A percentile compares a stretch with the other conserved stretches of the same genome.
Conservation (phyloP, 1,140 invertebrate genomes). For the Hyposmocoma kahamanoa region DNA sequence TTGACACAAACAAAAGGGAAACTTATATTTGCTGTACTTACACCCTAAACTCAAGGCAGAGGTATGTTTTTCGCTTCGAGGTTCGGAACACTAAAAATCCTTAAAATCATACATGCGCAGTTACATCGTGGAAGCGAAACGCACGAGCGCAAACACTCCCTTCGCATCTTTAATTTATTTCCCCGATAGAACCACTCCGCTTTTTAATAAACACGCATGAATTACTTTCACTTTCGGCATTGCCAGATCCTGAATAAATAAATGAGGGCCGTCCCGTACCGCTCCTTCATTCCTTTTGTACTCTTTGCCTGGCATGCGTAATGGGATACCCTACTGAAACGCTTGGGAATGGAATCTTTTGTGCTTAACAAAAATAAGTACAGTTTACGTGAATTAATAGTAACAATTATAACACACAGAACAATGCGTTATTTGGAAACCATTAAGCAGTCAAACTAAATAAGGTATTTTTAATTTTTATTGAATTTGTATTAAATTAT, state of each 20-base stretch:
- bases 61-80: too few relatives aligned
- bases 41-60: too few relatives aligned
- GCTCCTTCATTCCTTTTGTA: conserved; percentile 55
- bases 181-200: conserved; percentile 36
- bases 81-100: too few relatives aligned
- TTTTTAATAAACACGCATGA: conserved; percentile 64
- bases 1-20: too few relatives aligned
- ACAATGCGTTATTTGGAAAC: too few relatives aligned
- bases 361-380: conserved; percentile 56
- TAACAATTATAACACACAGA: too few relatives aligned
- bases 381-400: conserved; percentile 30
- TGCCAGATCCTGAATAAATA: conserved; percentile 56
- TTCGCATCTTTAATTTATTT: conserved; percentile 24
- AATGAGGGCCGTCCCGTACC: conserved; percentile 50
- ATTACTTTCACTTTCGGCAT: conserved; percentile 32
- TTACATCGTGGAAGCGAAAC: neutral
- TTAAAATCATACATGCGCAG: too few relatives aligned
- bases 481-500: too few relatives aligned
- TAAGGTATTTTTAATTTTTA: too few relatives aligned
- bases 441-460: too few relatives aligned
- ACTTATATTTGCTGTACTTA: too few relatives aligned
- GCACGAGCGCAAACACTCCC: neutral
- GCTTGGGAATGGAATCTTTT: conserved; percentile 45
- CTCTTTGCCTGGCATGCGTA: conserved; percentile 51
- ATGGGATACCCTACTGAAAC: conserved; percentile 60